Conservation (phyloP, 2,888 invertebrate genomes). For the Amaurobius ferox region DNA sequence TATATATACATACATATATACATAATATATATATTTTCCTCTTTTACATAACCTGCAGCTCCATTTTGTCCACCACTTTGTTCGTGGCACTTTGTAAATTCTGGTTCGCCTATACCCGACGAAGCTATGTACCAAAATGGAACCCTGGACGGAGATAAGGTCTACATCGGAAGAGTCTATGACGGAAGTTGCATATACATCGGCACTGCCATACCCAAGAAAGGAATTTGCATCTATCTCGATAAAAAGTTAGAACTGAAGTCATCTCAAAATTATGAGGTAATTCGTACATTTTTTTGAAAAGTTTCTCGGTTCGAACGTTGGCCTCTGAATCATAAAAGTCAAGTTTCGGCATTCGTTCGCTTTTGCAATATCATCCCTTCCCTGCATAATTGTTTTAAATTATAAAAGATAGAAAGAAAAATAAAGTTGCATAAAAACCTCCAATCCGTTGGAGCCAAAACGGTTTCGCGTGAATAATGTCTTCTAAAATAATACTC, state of each 20-base stretch:
- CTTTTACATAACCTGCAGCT: neutral
- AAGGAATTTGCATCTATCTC: conserved; percentile 44
- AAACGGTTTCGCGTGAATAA: too few relatives aligned
- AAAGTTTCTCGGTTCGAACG: too few relatives aligned
- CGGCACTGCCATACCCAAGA: conserved; percentile 53
- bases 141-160: conserved; percentile 25
- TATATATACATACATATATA: too few relatives aligned
- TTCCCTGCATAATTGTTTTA: too few relatives aligned
- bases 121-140: conserved; percentile 10
- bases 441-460: too few relatives aligned
- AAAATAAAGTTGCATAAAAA: too few relatives aligned
- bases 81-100: conserved; percentile 20
- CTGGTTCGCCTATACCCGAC: neutral
- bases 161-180: conserved; percentile 46
- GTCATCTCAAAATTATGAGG: conserved; percentile 41
- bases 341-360: too few relatives aligned
- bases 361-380: too few relatives aligned
- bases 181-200: conserved; percentile 21
- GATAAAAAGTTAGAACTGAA: conserved; percentile 40
- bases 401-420: neutral
- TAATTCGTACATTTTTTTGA: too few relatives aligned
- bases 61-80: conserved; percentile 50
- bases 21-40: too few relatives aligned
- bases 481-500: too few relatives aligned
- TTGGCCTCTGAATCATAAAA: too few relatives aligned